Evolutionary conservation across 1,140 invertebrate genomes (phyloP), one percentile per base, ranked within the genome.

Genomic region (Calliphora vicina): DNA sequence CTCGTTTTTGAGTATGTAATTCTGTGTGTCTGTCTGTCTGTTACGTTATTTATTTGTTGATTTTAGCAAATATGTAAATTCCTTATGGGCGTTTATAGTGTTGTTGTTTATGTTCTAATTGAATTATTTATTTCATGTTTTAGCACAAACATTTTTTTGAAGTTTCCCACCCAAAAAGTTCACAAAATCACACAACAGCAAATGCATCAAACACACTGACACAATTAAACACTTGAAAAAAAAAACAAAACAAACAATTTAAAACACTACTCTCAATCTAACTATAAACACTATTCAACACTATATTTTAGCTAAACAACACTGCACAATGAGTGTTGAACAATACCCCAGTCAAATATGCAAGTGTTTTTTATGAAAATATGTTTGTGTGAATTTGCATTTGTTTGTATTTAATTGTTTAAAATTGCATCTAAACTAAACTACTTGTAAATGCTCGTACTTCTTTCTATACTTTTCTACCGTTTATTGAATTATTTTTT

Each of bases 81-180:
- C 57, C 57, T 67, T 67, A 67, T 67, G 57, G 57, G 57, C 57
- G 57, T 67, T 67, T 67, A 4, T 67, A n/a, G n/a, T 57, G 45
- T 67, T 67, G 57, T 67, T 67, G 17, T 67, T 50, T 23, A 9
- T 67, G 20, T 67, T 67, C n/a, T 67, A 67, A 67, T 67, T 67
- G 57, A 67, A 67, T 67, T 23, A 67, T 67, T 67, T 67, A 67
- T 57, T 57, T 57, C 45, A 57, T 67, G 57, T 67, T 67, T 23
- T 10, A 57, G 23, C 3, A 67, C 3, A 67, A 67, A 67, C n/a
- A n/a, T 20, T 67, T 67, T 57, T 17, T 67, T 67, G 57, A 67
- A 67, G 57, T 67, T 67, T 67, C 57, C 57, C 57, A 67, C 57
- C 57, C 57, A 67, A 67, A 67, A 67, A 67, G 20, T 67, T 67